A percentile compares a stretch with the other conserved stretches of the same genome.
These are phyloP conservation scores for Urosaurus nigricauda DNA, from an alignment of 2,797 vertebrate genomes.

Conservation along the genomic window DNA sequence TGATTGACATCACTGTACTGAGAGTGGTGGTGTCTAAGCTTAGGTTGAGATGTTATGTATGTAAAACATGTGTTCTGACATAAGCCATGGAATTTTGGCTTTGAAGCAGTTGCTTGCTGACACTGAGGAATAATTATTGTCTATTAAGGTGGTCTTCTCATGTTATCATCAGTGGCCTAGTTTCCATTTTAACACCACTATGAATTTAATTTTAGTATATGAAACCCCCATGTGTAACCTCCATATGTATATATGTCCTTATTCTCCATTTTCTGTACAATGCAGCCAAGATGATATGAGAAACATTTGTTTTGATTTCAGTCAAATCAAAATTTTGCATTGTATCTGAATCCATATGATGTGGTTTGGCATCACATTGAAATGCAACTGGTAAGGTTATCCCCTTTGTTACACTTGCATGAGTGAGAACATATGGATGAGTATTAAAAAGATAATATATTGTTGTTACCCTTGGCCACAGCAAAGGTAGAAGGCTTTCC, in stretches of 20 bases:
- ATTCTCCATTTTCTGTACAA: background rate
- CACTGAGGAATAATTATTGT: slow-evolving; percentile 15
- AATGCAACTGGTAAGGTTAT: background rate
- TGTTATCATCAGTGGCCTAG: background rate
- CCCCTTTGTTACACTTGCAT: slow-evolving; percentile 29
- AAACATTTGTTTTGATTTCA: background rate
- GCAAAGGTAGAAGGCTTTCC: slow-evolving; percentile 22
- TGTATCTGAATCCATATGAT: background rate
- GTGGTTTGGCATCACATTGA: background rate
- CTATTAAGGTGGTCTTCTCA: slow-evolving; percentile 19
- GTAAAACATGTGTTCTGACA: background rate
- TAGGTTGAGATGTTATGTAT: background rate
- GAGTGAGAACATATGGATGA: slow-evolving; percentile 33
- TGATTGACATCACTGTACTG: background rate
- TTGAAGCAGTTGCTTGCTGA: slow-evolving; percentile 24
- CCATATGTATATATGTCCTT: background rate
- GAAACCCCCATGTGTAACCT: background rate
- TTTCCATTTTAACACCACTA: background rate
- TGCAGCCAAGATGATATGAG: background rate
- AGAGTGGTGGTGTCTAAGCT: too few relatives aligned
- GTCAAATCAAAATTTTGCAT: background rate
- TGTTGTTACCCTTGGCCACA: background rate
- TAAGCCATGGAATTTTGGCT: background rate
- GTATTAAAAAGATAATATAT: slow-evolving; percentile 11
- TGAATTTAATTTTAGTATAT: background rate